Conservation (phyloP, 2,888 invertebrate genomes). For the Lampropteryx suffumata region DNA sequence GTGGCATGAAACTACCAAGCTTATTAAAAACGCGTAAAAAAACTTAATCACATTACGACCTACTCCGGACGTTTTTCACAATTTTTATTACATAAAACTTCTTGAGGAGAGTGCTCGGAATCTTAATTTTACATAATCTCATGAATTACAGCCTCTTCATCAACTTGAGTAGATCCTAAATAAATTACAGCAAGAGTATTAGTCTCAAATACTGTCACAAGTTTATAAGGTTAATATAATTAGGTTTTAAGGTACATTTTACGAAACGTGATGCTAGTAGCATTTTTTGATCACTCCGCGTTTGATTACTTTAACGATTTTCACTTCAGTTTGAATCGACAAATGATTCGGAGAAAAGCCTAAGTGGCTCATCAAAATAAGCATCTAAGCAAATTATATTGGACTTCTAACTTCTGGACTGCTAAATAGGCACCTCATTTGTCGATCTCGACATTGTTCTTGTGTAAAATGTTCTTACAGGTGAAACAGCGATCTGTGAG, state of each 20-base stretch:
- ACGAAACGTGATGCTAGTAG: not conserved
- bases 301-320: too few species aligned
- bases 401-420: too few species aligned
- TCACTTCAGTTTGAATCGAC: too few species aligned
- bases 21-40: constrained; percentile 7
- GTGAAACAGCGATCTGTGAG: not conserved
- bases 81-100: constrained; percentile 33
- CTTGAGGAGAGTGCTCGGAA: constrained; percentile 32
- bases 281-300: too few species aligned
- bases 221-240: not conserved
- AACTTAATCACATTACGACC: constrained; percentile 25
- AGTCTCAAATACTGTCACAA: not conserved
- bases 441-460: too few species aligned
- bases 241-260: too few species aligned
- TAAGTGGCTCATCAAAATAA: too few species aligned
- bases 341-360: too few species aligned
- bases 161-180: constrained; percentile 28
- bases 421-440: too few species aligned
- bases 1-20: not conserved
- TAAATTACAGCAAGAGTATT: constrained; percentile 16
- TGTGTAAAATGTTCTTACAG: not conserved
- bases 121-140: constrained; percentile 43
- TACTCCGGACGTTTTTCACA: constrained; percentile 30
- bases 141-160: constrained; percentile 43
- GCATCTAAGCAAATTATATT: too few species aligned